Conservation (phyloP, 2,113 vertebrate genomes). For the Ivindomyrus marchei region DNA sequence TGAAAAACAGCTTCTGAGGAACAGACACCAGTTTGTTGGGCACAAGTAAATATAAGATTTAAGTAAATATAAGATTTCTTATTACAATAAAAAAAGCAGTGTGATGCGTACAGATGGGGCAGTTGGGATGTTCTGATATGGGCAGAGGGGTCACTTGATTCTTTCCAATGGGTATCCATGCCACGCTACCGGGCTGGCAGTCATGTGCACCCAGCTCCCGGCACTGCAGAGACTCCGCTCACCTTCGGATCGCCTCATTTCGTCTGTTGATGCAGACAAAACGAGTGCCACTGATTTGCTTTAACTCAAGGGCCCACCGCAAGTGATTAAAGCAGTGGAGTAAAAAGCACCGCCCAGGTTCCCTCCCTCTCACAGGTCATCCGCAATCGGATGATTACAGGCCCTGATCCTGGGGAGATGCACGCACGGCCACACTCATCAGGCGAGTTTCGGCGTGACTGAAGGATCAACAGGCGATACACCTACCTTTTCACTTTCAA, state of each 20-base stretch:
- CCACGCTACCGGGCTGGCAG: background rate
- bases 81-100: background rate
- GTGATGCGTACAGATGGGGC: background rate
- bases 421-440: slow-evolving; percentile 25
- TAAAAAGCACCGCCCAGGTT: background rate
- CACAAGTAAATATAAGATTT: slow-evolving; percentile 8
- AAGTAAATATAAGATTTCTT: background rate
- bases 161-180: background rate
- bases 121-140: background rate
- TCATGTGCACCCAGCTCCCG: background rate
- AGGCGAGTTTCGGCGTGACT: slow-evolving; percentile 9
- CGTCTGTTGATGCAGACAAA: slow-evolving; percentile 31
- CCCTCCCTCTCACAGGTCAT: slow-evolving; percentile 27
- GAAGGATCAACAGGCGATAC: slow-evolving; percentile 23
- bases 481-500: slow-evolving; percentile 12
- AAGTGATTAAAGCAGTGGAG: slow-evolving; percentile 31
- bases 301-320: slow-evolving; percentile 34
- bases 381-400: slow-evolving; percentile 51
- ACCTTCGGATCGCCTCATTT: background rate
- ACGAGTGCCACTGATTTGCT: slow-evolving; percentile 20
- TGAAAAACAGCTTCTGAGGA: slow-evolving; percentile 25
- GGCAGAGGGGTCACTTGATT: background rate
- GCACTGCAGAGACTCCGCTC: background rate
- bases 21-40: slow-evolving; percentile 24
- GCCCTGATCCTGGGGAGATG: slow-evolving; percentile 51